phyloP scores from a whole-genome alignment of 2,888 invertebrate species.

The Drosophila percnosoma region DNA sequence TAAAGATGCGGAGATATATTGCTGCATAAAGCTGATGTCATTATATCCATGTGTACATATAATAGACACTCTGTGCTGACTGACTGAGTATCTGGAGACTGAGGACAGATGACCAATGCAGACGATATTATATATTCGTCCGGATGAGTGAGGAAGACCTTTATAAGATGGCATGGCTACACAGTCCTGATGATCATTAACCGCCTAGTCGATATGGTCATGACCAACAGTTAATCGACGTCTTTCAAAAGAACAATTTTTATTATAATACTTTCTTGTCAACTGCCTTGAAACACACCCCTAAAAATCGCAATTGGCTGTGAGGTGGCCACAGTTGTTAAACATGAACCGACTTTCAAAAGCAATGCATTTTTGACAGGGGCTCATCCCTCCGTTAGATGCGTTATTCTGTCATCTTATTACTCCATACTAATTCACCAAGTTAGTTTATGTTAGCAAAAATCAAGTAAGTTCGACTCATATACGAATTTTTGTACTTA shows the following conservation, averaged over 20 bases:
- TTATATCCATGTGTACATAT: not conserved
- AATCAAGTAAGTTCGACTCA: not conserved
- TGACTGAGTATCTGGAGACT: not conserved
- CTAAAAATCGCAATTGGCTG: too few relatives aligned
- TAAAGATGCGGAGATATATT: slow-evolving; percentile 9
- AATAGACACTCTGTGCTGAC: not conserved
- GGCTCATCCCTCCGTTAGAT: too few relatives aligned
- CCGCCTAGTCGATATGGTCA: not conserved
- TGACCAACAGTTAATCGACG: not conserved
- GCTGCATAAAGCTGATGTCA: slow-evolving; percentile 9
- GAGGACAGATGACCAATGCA: not conserved
- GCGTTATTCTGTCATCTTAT: not conserved
- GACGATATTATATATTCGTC: not conserved
- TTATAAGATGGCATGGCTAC: not conserved
- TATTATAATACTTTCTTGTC: not conserved
- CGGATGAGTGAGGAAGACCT: not conserved
- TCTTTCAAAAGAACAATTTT: not conserved
- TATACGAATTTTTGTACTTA: not conserved
- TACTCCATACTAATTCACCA: not conserved
- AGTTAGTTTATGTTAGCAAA: not conserved
- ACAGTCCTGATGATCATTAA: not conserved
- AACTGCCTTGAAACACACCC: too few relatives aligned
- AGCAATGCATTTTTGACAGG: not conserved
- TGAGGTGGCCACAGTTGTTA: not conserved
- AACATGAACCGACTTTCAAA: not conserved